These are phyloP conservation scores for Drosophila prosaltans DNA, from an alignment of 1,140 invertebrate genomes.

Conservation along the genomic window DNA sequence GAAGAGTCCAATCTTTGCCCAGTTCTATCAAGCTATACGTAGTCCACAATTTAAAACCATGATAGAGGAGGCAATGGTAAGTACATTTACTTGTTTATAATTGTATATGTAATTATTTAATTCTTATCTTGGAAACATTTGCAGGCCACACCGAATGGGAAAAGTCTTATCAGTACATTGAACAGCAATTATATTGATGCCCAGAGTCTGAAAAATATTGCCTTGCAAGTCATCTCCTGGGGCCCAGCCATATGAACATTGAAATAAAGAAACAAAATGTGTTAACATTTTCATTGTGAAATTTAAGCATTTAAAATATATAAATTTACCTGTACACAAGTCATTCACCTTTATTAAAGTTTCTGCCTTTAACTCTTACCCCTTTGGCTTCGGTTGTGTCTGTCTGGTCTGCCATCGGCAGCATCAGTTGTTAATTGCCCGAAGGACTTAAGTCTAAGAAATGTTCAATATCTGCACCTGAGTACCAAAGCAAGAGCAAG, in stretches of 20 bases:
- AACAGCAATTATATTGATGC: constrained; percentile 59
- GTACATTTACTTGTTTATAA: not conserved
- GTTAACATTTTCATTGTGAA: constrained; percentile 1
- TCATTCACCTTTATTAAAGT: constrained; percentile 6
- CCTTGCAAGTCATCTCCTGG: constrained; percentile 73
- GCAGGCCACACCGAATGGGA: constrained; percentile 57
- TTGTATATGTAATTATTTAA: not conserved
- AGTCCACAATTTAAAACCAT: constrained; percentile 56
- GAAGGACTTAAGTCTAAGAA: constrained; percentile 47
- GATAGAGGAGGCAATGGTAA: constrained; percentile 66
- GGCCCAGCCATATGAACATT: constrained; percentile 39
- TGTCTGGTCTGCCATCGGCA: not conserved
- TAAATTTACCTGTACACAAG: not conserved
- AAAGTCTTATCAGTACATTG: constrained; percentile 51
- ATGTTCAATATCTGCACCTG: constrained; percentile 43
- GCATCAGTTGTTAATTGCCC: constrained; percentile 47
- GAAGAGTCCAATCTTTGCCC: constrained; percentile 51
- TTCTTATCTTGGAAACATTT: constrained; percentile 13
- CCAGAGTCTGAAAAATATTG: constrained; percentile 55
- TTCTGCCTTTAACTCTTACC: not conserved
- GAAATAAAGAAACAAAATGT: not conserved
- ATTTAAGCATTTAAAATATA: constrained; percentile 18
- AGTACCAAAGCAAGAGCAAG: not conserved
- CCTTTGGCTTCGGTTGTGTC: not conserved
- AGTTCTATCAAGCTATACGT: constrained; percentile 67